A percentile compares a stretch with the other conserved stretches of the same genome.
These are phyloP conservation scores for Microctonus hyperodae DNA, from an alignment of 2,888 invertebrate species.

Conservation along the genomic window DNA sequence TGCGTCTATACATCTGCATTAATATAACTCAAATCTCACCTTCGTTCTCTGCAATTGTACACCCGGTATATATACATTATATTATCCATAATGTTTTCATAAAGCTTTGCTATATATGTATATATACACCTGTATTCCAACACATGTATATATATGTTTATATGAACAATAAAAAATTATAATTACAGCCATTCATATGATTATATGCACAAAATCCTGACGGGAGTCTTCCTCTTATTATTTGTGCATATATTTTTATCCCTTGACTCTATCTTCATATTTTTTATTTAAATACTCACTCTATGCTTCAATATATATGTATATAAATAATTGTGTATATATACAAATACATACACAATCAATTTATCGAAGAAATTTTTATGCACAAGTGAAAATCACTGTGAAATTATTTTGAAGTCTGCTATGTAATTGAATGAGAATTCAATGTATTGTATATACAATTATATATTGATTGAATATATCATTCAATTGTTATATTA, in stretches of 20 bases:
- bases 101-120: conserved; percentile 51
- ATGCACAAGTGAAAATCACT: no score
- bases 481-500: neutral
- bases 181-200: conserved; percentile 52
- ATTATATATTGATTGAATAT: no score
- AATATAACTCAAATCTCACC: conserved; percentile 36
- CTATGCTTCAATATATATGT: no score
- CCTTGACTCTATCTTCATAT: no score
- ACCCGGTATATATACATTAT: conserved; percentile 46
- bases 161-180: conserved; percentile 52
- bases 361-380: no score
- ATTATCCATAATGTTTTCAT: conserved; percentile 59
- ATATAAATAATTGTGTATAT: neutral
- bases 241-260: conserved; percentile 28
- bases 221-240: conserved; percentile 44
- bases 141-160: neutral
- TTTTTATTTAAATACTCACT: neutral
- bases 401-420: no score
- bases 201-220: conserved; percentile 4
- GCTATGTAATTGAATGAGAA: no score
- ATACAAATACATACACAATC: neutral
- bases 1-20: conserved; percentile 40
- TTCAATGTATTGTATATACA: no score
- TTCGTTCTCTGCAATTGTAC: conserved; percentile 30
- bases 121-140: neutral